Conservation (phyloP, 2,113 vertebrate genomes). For the Mola mola region DNA sequence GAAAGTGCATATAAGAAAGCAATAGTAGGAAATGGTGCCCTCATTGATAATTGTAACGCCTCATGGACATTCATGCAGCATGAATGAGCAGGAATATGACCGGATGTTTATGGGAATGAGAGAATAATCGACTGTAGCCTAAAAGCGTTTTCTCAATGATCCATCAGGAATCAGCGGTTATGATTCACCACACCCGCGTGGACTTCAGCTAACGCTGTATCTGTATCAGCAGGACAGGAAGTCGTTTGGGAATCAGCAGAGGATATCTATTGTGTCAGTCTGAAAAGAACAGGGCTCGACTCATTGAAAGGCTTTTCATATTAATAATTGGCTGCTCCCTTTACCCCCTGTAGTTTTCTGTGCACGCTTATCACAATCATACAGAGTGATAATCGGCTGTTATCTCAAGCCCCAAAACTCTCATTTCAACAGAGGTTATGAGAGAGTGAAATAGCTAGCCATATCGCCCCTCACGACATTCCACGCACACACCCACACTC, state of each 20-base stretch:
- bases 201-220: constrained; percentile 58
- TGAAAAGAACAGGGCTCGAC: constrained; percentile 63
- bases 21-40: constrained; percentile 2
- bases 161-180: constrained; percentile 47
- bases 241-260: constrained; percentile 68
- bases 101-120: constrained; percentile 45
- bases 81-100: constrained; percentile 23
- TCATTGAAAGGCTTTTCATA: constrained; percentile 73
- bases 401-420: constrained; percentile 75
- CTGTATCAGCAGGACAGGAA: constrained; percentile 72
- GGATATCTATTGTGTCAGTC: constrained; percentile 70
- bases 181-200: constrained; percentile 45
- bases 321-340: constrained; percentile 67
- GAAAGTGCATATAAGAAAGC: neutral
- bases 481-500: constrained; percentile 38
- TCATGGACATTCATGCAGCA: constrained; percentile 14
- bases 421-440: constrained; percentile 75
- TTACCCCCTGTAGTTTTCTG: constrained; percentile 68
- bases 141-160: constrained; percentile 49
- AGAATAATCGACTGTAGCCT: constrained; percentile 24
- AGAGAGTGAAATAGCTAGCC: constrained; percentile 67
- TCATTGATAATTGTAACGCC: constrained; percentile 20
- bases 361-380: constrained; percentile 71
- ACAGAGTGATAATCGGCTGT: constrained; percentile 72
- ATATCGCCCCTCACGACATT: constrained; percentile 47